Conservation (phyloP, 2,888 invertebrate species). For the Homarus gammarus region DNA sequence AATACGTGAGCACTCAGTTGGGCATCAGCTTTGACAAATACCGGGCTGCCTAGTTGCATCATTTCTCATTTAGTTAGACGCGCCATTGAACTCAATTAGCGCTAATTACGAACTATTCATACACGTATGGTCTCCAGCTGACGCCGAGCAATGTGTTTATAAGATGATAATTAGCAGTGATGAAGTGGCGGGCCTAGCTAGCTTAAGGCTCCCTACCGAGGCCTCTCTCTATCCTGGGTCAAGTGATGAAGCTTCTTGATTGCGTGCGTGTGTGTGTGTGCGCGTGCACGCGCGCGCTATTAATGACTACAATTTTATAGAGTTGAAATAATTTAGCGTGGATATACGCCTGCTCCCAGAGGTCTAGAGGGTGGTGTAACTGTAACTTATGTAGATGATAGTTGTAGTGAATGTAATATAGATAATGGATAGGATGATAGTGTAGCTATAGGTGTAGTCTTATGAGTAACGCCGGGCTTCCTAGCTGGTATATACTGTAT, state of each 20-base stretch:
- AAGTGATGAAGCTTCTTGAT: background rate
- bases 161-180: background rate
- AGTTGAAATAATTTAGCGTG: no score
- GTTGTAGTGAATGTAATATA: no score
- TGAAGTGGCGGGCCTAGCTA: background rate
- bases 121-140: background rate
- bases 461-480: no score
- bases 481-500: no score
- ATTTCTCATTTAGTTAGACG: constrained; percentile 35
- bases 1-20: background rate
- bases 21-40: background rate
- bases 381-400: no score
- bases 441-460: no score
- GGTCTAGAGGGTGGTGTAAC: no score
- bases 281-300: no score
- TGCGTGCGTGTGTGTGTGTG: no score
- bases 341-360: no score
- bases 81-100: constrained; percentile 8
- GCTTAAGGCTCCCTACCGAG: background rate
- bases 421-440: no score
- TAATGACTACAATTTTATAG: no score
- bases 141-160: background rate
- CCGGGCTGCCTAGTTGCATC: constrained; percentile 34
- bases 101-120: constrained; percentile 27
- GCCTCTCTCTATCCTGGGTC: background rate